Evolutionary conservation across 2,113 vertebrate genomes (phyloP).

Genomic region (Hemiprocne comata): DNA sequence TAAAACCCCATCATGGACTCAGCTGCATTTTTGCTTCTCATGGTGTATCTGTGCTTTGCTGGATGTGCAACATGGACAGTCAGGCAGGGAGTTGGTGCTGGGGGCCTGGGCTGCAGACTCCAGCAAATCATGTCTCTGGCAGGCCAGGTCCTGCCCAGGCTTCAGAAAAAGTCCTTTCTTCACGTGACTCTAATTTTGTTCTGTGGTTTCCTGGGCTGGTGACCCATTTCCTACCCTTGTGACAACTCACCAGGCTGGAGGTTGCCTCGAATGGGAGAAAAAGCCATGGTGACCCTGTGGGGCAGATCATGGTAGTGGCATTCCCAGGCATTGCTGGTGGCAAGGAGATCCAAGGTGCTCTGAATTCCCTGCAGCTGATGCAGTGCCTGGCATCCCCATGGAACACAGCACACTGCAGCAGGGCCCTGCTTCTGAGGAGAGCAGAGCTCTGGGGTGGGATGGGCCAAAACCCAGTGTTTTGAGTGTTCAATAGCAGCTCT

Average conservation of each 20-base stretch:
- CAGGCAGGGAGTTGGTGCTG: too few species aligned
- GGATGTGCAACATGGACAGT: too few species aligned
- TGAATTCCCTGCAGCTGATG: background rate
- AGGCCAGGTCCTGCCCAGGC: background rate
- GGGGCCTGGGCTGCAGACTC: too few species aligned
- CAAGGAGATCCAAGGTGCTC: background rate
- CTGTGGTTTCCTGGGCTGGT: background rate
- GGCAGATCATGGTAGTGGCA: accelerated
- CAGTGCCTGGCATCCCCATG: accelerated
- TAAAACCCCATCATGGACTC: too few species aligned
- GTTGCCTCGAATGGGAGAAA: background rate
- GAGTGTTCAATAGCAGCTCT: background rate
- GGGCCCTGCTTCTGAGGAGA: background rate
- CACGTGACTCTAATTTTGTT: background rate
- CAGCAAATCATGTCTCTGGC: background rate
- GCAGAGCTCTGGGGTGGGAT: background rate
- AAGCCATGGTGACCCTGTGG: accelerated
- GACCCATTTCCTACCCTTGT: background rate
- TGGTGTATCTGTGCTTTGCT: too few species aligned
- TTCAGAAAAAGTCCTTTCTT: background rate
- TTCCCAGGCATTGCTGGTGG: background rate
- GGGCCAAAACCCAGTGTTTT: background rate
- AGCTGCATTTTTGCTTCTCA: too few species aligned
- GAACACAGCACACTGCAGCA: accelerated
- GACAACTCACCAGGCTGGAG: background rate